Evolutionary conservation across 1,140 invertebrate genomes (phyloP), one percentile per base, ranked within the genome.

Genomic region (Drosophila sproati): DNA sequence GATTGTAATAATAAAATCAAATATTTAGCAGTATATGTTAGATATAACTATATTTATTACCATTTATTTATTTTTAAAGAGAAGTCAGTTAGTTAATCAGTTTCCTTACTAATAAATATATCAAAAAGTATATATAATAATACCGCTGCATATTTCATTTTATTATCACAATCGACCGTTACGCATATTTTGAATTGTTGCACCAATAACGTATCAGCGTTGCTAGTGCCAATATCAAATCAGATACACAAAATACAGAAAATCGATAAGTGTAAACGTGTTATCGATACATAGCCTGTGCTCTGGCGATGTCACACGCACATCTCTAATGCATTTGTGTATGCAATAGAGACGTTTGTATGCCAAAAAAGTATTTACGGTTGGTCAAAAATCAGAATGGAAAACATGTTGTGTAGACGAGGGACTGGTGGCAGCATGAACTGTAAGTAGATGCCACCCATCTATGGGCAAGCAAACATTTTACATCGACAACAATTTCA

Each of bases 321-420:
- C 57, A 60, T 60, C 57, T 20, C 57, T 35, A 60, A 47, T 60
- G 43, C 43, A 60, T 47, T 60, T 60, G 57, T 60, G 57, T 60
- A 60, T 60, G 57, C 43, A 60, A 60, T 60, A 60, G 43, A 60
- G 1, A 35, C 12, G 34, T 47, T 60, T 47, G 43, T 60, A 34
- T 28, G 57, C 43, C 43, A 48, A 56, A 34, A 35, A 48, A 43
- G 6, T 28, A 48, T 60, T 48, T 48, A 48, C n/a, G 35, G 2
- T 10, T 48, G 31, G 7, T 28, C 0, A 35, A 47, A 34, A 20
- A 35, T 10, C 6, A 32, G 20, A 35, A 60, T 60, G 57, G 57
- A 60, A 2, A 60, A 60, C 31, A 28, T 48, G 43, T 8, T 48
- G 32, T 10, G 20, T 4, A 12, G 43, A 43, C 43, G 57, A 48